Conservation (phyloP, 2,888 invertebrate genomes). For the Odontothrips loti region DNA sequence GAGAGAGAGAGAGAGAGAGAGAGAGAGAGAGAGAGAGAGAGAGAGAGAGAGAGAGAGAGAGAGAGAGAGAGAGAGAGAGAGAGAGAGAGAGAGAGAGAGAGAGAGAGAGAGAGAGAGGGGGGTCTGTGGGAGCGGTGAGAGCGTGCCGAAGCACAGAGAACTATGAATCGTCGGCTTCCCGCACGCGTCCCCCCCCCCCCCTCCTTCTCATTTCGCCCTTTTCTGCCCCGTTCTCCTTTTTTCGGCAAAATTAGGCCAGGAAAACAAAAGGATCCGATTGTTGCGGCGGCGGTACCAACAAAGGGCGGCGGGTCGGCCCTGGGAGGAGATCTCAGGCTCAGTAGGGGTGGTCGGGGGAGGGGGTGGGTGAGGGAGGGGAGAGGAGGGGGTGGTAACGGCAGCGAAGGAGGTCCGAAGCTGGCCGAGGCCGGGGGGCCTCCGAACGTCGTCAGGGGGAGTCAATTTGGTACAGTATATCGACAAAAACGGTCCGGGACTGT, state of each 20-base stretch:
- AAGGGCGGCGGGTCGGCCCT: neutral
- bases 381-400: neutral
- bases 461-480: conserved; percentile 18
- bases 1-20: no score
- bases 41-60: no score
- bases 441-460: conserved; percentile 14
- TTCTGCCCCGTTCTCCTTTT: neutral
- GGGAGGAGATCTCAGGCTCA: no score
- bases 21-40: no score
- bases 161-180: no score
- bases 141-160: no score
- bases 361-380: neutral
- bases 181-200: no score
- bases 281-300: neutral
- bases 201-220: neutral
- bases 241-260: conserved; percentile 16
- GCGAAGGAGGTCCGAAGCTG: neutral
- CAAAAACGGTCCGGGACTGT: neutral
- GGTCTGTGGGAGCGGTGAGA: no score
- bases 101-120: no score
- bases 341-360: neutral
- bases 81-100: no score
- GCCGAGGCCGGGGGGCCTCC: neutral
- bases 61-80: no score
- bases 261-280: conserved; percentile 17